Conservation (phyloP, 2,797 vertebrate species). For the Hipposideros larvatus region DNA sequence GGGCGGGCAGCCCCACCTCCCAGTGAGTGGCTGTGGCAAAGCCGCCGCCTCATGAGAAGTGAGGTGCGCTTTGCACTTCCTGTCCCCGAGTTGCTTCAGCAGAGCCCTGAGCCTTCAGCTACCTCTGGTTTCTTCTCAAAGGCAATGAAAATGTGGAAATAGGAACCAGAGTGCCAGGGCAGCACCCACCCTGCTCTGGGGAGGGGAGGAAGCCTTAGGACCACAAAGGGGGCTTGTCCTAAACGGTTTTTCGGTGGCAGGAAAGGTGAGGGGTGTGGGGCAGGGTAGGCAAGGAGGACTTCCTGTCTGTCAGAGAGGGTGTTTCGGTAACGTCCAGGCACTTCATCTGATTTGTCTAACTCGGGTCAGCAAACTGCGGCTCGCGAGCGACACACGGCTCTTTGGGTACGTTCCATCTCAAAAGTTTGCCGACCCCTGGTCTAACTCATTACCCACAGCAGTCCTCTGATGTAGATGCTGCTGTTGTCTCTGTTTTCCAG, state of each 20-base stretch:
- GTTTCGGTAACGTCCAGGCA: rapidly evolving
- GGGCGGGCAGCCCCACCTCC: not conserved
- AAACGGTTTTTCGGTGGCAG: not conserved
- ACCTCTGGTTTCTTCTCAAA: slow-evolving; percentile 55
- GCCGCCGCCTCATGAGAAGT: rapidly evolving
- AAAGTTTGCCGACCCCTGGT: too few relatives aligned
- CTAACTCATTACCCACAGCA: rapidly evolving
- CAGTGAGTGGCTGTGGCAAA: rapidly evolving
- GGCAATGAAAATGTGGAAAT: not conserved
- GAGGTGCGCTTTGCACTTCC: slow-evolving; percentile 26
- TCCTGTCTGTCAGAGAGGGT: not conserved
- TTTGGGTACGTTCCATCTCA: too few relatives aligned
- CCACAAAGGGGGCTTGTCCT: not conserved
- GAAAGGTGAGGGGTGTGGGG: not conserved
- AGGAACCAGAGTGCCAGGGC: not conserved
- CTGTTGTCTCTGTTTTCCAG: not conserved
- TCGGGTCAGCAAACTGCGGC: too few relatives aligned
- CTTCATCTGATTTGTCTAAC: rapidly evolving
- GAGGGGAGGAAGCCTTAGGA: not conserved
- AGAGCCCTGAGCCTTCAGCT: not conserved
- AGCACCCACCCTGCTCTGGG: not conserved
- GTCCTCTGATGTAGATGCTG: not conserved
- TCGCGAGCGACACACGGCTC: too few relatives aligned
- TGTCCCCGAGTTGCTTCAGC: not conserved
- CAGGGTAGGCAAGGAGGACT: rapidly evolving